phyloP scores from a whole-genome alignment of 2,113 vertebrate species.

The Steatornis caripensis region DNA sequence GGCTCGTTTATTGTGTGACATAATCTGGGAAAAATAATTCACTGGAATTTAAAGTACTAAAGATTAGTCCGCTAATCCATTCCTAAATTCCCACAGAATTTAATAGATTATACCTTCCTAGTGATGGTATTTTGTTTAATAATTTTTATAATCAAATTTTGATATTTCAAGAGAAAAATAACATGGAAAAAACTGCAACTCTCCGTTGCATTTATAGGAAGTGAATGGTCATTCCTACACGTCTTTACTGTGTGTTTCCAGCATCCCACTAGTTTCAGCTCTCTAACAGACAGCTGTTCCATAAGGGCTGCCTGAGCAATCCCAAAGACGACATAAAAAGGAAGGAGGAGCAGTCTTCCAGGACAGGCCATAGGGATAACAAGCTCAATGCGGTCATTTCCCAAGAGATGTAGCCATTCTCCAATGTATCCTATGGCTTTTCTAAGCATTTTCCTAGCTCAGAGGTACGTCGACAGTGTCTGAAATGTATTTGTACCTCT shows the following conservation, averaged over 20 bases:
- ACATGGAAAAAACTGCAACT: not conserved
- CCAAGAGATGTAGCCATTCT: not conserved
- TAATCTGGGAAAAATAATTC: not conserved
- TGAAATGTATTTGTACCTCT: not conserved
- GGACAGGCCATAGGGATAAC: not conserved
- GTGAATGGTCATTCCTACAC: not conserved
- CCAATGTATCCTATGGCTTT: not conserved
- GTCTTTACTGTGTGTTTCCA: fast-evolving
- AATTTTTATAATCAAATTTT: not conserved
- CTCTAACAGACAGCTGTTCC: not conserved
- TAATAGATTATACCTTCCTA: not conserved
- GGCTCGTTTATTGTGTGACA: not conserved
- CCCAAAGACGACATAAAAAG: not conserved
- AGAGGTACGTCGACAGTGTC: not conserved
- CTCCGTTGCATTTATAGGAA: not conserved
- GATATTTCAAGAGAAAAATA: not conserved
- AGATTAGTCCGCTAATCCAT: not conserved
- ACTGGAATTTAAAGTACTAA: not conserved
- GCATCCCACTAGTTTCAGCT: not conserved
- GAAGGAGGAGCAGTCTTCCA: not conserved
- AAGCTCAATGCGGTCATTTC: not conserved
- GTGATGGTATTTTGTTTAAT: not conserved
- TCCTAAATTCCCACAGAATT: not conserved
- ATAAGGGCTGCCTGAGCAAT: not conserved
- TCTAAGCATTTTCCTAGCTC: not conserved